Evolutionary conservation across 2,888 invertebrate species (phyloP).

Genomic region (Scaptomyza tumidula): DNA sequence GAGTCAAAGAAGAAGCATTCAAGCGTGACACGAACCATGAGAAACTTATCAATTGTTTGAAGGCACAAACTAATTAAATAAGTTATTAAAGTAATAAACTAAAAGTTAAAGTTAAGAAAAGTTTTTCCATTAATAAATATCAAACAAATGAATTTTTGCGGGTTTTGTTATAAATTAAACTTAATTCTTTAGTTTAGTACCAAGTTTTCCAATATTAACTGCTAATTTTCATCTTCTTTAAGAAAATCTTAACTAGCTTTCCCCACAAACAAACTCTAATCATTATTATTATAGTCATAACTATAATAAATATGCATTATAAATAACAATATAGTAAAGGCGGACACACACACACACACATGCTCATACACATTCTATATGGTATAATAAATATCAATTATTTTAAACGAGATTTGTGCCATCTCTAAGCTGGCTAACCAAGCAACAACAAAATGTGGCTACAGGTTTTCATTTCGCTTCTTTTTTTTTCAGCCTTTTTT

Average conservation of each 20-base stretch:
- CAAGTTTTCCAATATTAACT: background rate
- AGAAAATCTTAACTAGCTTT: background rate
- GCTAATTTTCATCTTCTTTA: background rate
- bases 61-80: too few relatives aligned
- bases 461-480: slow-evolving; percentile 60
- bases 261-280: background rate
- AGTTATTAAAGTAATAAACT: too few relatives aligned
- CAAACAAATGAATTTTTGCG: too few relatives aligned
- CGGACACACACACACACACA: slow-evolving; percentile 12
- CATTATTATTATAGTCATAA: slow-evolving; percentile 8
- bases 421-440: slow-evolving; percentile 62
- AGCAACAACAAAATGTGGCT: slow-evolving; percentile 57
- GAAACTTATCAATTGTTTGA: slow-evolving; percentile 7
- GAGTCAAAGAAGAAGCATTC: background rate
- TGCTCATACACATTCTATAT: slow-evolving; percentile 19
- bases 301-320: slow-evolving; percentile 21
- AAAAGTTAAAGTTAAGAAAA: too few relatives aligned
- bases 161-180: too few relatives aligned
- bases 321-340: slow-evolving; percentile 42
- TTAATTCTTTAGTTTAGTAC: too few relatives aligned
- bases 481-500: slow-evolving; percentile 36
- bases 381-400: slow-evolving; percentile 57
- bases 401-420: slow-evolving; percentile 54
- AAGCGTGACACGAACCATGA: background rate
- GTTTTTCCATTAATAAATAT: too few relatives aligned